Evolutionary conservation across 2,888 invertebrate genomes (phyloP), one percentile per base, ranked within the genome.

Genomic region (Sicus ferrugineus): DNA sequence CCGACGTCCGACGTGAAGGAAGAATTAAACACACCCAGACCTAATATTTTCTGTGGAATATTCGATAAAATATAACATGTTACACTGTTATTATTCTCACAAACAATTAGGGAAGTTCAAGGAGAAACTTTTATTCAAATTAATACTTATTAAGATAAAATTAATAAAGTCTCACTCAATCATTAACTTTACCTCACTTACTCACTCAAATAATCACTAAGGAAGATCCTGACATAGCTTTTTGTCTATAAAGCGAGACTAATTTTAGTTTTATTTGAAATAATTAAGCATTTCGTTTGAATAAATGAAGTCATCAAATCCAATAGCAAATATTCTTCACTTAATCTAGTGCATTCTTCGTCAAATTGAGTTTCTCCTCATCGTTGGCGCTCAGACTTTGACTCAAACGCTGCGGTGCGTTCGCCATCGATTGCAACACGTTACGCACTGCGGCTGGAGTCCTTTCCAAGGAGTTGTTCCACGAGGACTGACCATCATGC

Each of bases 321-420:
- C 11, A 38, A 38, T 38, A 6, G n/a, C 42, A 42, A 42, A 54
- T 54, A 3, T 50, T 50, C 2, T 21, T 21, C 19, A 21, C 38
- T 71, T 75, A 82, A 9, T 69, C 75, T 68, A 76, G 73, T 75
- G 77, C 80, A 72, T 84, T 83, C 65, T 80, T 78, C 31, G 84
- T 81, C 67, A 85, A 74, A 75, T 83, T 84, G 19, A 82, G 77
- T 68, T 81, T 79, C 71, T 85, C 86, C 34, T 85, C 85, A 62
- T 74, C 74, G 6, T 73, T 75, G n/a, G 70, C 70, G 14, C 70
- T 67, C 66, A 75, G 65, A 31, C 74, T 73, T 69, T 78, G 73
- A 71, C 79, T 75, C 68, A 80, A 74, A 11, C 80, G 76, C 65
- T 80, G 77, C 66, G 82, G 74, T 73, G 77, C 74, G 80, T 80